Evolutionary conservation across 2,797 vertebrate genomes (phyloP).

Genomic region (Florisuga fusca): DNA sequence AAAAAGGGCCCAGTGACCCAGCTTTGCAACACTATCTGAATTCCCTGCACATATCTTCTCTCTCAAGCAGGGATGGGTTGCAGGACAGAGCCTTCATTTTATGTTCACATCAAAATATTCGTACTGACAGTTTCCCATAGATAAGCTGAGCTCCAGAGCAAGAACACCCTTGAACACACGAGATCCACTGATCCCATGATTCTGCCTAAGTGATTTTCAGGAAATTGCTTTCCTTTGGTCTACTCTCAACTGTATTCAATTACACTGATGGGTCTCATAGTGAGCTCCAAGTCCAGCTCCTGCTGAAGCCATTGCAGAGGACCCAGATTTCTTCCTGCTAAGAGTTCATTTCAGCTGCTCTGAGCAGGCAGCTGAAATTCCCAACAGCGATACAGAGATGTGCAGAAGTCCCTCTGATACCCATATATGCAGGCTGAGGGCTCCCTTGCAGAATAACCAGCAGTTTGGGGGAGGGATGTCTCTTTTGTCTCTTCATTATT

Average conservation of each 20-base stretch:
- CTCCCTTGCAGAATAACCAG: neutral
- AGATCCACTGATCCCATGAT: neutral
- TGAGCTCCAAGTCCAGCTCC: neutral
- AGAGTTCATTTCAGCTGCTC: neutral
- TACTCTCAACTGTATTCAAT: neutral
- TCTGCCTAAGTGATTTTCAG: neutral
- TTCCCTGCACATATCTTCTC: neutral
- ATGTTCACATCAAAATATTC: neutral
- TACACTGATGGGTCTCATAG: neutral
- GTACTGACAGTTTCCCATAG: neutral
- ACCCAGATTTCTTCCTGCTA: neutral
- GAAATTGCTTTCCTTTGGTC: neutral
- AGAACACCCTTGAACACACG: neutral
- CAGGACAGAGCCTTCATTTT: neutral
- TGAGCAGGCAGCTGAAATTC: neutral
- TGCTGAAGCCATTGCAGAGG: neutral
- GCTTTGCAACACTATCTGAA: neutral
- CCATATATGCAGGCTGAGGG: neutral
- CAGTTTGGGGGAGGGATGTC: neutral
- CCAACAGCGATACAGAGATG: accelerated
- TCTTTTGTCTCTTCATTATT: neutral
- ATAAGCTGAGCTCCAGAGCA: neutral
- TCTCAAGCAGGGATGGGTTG: neutral
- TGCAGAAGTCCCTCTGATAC: accelerated
- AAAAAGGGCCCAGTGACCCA: neutral